Evolutionary conservation across 2,797 vertebrate genomes (phyloP), one percentile per base, ranked within the genome.

Genomic region (Peromyscus nudipes): DNA sequence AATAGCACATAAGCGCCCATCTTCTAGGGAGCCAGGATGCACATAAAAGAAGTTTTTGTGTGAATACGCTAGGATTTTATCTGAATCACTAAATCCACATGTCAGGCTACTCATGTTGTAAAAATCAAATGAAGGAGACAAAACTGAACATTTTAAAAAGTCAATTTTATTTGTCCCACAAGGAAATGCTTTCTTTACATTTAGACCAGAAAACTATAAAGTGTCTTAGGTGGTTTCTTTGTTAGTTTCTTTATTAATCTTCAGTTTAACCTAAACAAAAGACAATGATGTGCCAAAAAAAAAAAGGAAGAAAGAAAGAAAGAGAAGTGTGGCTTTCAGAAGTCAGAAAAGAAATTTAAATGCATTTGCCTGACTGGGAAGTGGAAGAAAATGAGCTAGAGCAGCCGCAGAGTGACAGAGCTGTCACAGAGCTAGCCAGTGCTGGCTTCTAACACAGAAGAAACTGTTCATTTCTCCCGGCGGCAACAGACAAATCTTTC

Each of bases 171-270:
- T 90, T 34, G 77, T 4, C 7, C 6, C 2, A 40, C 57, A 64
- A 64, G 89, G 31, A 97, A 96, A 95, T 92, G 43, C 75, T 95
- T 96, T 94, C 75, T 92, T 96, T 46, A 94, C 85, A 81, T 85
- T 86, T 29, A 95, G 23, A 76, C 43, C 21, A 88, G 80, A 92
- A 93, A 65, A 23, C 0, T 29, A 55, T 75, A 81, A 91, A 92
- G 67, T 62, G 37, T 34, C 52, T 60, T 2, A 10, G 65, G 12
- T 67, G 49, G 17, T 57, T 57, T 57, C 4, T 57, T 57, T 57
- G 1, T 21, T 13, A 83, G 31, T 31, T 25, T 86, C 84, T 96
- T 89, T 85, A 64, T 77, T 69, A 88, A 85, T 12, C 14, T 76
- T 8, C 5, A 92, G 88, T n/a, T 86, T 67, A 90, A 40, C 2